Base-by-base conservation (phyloP, 2,113 vertebrate species). In the Ceyx margarethae region DNA sequence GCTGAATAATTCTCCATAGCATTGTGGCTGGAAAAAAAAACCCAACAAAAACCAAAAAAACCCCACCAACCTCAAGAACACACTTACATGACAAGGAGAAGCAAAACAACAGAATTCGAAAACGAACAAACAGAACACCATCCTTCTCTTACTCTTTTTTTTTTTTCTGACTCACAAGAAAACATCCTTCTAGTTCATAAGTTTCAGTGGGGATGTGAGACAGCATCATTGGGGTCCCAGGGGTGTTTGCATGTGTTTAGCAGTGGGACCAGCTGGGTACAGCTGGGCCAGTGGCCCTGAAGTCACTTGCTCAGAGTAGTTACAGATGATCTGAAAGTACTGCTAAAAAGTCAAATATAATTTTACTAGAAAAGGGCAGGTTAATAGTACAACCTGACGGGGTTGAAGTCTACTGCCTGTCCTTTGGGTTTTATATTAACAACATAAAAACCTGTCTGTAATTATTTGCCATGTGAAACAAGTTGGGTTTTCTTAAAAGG, bases 201-300 rank as follows among this genome's bases (percentile, higher is more conserved):
- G 15, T 54, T 54, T 45, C 15, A 10, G 19, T 35, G 51, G 8
- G 26, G 6, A 8, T 80, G 29, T 25, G 16, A 21, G 8, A 26
- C 14, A 16, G 56, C 3, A 5, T 25, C 42, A 64, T 65, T 0
- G 0, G 25, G 8, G 4, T 10, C 43, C 31, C 5, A 10, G 19
- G 6, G 5, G 7, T 15, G 51, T 33, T 29, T 26, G 31, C 1
- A 0, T 19, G 2, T 43, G 40, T 50, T 54, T 13, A 74, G 51
- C 51, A 84, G 48, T 46, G 35, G 43, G 31, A 62, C 21, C 31
- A 50, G 28, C 6, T 33, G 8, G 33, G 31, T 46, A 33, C 5
- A 11, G 20, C n/a, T n/a, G 5, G 13, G 6, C n/a, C 0, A 0
- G 18, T 40, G 69, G 37, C 21, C 13, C 43, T 60, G 46, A 22